Percentiles rank a stretch among this genome's conserved stretches.
These are phyloP conservation scores for Zaprionus capensis DNA, from an alignment of 1,140 invertebrate genomes.

Conservation along the genomic window DNA sequence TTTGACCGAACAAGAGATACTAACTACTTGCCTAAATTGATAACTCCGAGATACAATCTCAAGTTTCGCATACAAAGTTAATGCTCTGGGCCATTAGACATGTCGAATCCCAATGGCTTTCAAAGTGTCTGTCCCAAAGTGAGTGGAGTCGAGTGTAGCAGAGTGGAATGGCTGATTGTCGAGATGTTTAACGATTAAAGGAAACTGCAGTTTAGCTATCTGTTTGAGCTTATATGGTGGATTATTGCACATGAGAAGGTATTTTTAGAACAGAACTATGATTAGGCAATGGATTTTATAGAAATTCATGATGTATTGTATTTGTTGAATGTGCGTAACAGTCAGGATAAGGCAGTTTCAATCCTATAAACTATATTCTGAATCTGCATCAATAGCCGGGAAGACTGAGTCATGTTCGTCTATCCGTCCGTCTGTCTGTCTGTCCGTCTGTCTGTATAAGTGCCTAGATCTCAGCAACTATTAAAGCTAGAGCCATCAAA, in stretches of 20 bases:
- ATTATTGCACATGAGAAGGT: background rate
- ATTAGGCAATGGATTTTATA: too few relatives aligned
- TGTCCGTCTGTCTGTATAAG: too few relatives aligned
- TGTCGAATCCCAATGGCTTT: slow-evolving; percentile 16
- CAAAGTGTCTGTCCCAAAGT: background rate
- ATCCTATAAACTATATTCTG: too few relatives aligned
- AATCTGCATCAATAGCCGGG: too few relatives aligned
- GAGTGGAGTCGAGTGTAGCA: background rate
- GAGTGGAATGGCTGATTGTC: background rate
- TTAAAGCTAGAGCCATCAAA: too few relatives aligned
- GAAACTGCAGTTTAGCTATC: background rate
- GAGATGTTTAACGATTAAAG: background rate
- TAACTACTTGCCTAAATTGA: slow-evolving; percentile 25
- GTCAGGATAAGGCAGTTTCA: too few relatives aligned
- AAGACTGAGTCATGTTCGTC: too few relatives aligned
- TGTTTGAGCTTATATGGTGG: too few relatives aligned
- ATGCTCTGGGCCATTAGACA: slow-evolving; percentile 28
- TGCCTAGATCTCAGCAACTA: too few relatives aligned
- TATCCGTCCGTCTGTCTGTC: too few relatives aligned
- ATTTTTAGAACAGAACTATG: background rate
- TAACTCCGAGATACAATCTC: slow-evolving; percentile 20
- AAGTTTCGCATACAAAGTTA: slow-evolving; percentile 30
- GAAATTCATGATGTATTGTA: too few relatives aligned
- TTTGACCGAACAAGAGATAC: slow-evolving; percentile 16
- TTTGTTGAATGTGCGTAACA: too few relatives aligned